phyloP scores from a whole-genome alignment of 2,797 vertebrate genomes.

The Pithecia hirsuta region DNA sequence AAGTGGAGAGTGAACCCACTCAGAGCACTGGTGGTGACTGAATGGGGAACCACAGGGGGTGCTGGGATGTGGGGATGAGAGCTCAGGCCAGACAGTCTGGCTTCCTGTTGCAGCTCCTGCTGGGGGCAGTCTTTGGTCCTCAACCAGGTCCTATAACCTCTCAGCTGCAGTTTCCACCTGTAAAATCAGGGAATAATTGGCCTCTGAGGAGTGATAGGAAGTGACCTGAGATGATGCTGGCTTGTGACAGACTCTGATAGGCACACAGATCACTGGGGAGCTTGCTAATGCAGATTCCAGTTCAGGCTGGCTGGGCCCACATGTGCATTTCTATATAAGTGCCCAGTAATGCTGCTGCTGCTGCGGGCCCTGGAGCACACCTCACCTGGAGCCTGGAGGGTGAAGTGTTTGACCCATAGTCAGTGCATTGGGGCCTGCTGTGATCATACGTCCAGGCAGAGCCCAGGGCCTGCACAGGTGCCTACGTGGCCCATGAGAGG shows the following conservation, averaged over 20 bases:
- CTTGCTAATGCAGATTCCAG: neutral
- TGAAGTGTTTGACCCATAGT: neutral
- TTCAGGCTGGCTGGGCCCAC: neutral
- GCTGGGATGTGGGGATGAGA: neutral
- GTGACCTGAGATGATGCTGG: neutral
- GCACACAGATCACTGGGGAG: neutral
- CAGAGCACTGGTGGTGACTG: too few species aligned
- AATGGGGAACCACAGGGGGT: neutral
- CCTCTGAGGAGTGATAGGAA: neutral
- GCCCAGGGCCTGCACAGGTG: neutral
- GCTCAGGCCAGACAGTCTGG: neutral
- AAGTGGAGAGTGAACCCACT: neutral
- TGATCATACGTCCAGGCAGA: neutral
- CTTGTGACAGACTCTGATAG: neutral
- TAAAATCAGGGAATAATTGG: neutral
- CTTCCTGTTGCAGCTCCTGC: neutral
- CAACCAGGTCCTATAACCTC: neutral
- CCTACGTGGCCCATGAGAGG: neutral
- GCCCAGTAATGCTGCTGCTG: neutral
- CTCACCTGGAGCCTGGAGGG: neutral
- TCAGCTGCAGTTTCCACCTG: neutral
- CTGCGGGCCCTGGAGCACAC: neutral
- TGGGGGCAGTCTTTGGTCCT: neutral
- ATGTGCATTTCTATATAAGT: neutral
- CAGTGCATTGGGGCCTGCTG: neutral